A percentile compares a stretch with the other conserved stretches of the same genome.
phyloP scores from a whole-genome alignment of 2,888 invertebrate species.

The Andrena flavipes region DNA sequence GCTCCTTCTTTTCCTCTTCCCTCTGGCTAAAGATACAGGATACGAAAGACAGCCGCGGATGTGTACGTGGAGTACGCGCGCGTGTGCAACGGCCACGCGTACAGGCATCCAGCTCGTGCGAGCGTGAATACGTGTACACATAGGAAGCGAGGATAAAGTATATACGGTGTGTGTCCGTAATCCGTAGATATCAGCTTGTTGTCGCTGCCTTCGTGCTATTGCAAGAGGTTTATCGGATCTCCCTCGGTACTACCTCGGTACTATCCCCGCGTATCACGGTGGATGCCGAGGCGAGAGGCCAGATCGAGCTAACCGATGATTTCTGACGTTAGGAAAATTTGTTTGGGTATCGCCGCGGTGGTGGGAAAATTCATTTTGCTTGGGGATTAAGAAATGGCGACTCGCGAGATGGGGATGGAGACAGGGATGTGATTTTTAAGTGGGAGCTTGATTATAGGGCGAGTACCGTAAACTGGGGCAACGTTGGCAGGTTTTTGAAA shows the following conservation, averaged over 20 bases:
- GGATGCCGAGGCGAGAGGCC: constrained; percentile 31
- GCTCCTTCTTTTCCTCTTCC: constrained; percentile 42
- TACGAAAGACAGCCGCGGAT: constrained; percentile 33
- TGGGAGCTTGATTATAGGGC: not conserved
- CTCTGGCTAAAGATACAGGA: constrained; percentile 36
- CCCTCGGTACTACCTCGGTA: not conserved
- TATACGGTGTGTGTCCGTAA: constrained; percentile 61
- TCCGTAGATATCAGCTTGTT: constrained; percentile 70
- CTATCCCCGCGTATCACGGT: not conserved
- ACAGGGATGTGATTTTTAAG: not conserved
- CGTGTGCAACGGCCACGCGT: constrained; percentile 7
- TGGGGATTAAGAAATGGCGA: constrained; percentile 16
- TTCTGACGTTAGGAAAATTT: constrained; percentile 65
- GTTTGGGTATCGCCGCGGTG: constrained; percentile 48
- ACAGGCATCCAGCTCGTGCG: not conserved
- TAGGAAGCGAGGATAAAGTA: constrained; percentile 56
- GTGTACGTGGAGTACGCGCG: constrained; percentile 21
- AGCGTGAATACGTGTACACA: constrained; percentile 38
- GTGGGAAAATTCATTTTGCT: constrained; percentile 41
- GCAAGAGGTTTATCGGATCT: constrained; percentile 70
- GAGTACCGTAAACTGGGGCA: too few species aligned
- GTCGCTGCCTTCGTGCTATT: constrained; percentile 66
- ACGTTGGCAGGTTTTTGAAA: too few species aligned
- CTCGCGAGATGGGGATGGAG: not conserved
- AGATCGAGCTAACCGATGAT: constrained; percentile 61